Evolutionary conservation across 2,113 vertebrate species (phyloP).

Genomic region (Melanerpes aurifrons): DNA sequence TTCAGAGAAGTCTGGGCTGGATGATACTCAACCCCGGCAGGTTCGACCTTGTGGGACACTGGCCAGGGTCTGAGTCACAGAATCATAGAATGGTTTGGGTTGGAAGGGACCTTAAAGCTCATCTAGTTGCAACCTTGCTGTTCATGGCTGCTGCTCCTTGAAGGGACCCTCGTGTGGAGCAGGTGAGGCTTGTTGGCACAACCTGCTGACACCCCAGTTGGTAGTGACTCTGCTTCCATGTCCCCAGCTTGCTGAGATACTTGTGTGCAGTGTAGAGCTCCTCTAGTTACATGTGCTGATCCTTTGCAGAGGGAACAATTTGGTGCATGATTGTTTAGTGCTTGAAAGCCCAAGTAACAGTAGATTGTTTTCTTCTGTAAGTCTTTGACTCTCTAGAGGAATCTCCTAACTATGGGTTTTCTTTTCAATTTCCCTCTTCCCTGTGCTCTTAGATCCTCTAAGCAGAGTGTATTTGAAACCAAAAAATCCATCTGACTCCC

Average conservation of each 20-base stretch:
- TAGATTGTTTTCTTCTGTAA: background rate
- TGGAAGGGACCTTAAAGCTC: too few relatives aligned
- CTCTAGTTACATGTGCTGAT: background rate
- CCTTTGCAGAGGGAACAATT: background rate
- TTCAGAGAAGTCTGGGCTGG: background rate
- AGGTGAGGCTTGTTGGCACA: too few relatives aligned
- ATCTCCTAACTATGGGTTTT: slow-evolving; percentile 42
- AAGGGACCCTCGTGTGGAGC: too few relatives aligned
- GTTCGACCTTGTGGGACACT: background rate
- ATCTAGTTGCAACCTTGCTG: too few relatives aligned
- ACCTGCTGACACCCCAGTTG: too few relatives aligned
- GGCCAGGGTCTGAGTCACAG: background rate
- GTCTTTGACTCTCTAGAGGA: slow-evolving; percentile 10
- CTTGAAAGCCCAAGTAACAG: background rate
- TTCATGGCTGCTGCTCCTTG: too few relatives aligned
- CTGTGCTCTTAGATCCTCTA: slow-evolving; percentile 85
- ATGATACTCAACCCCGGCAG: background rate
- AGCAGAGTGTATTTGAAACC: slow-evolving; percentile 91
- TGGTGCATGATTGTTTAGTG: background rate
- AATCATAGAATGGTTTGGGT: too few relatives aligned
- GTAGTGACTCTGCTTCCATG: background rate
- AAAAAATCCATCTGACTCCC: slow-evolving; percentile 84
- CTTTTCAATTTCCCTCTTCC: slow-evolving; percentile 50
- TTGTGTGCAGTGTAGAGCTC: background rate
- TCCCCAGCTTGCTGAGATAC: background rate